Base-by-base conservation (phyloP, 1,140 invertebrate genomes). In the Leptopilina clavipes region DNA sequence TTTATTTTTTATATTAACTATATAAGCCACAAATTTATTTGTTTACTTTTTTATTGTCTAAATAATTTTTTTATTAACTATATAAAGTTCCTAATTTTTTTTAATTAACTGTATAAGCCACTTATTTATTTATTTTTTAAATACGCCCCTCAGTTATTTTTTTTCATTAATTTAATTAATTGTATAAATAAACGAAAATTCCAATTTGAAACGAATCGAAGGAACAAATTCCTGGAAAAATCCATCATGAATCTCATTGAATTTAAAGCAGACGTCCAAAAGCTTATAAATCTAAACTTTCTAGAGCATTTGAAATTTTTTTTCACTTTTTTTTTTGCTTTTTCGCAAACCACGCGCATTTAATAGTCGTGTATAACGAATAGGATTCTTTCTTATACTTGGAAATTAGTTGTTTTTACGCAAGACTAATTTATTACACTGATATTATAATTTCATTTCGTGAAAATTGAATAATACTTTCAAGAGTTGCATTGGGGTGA, bases 231-330 rank as follows among this genome's bases (percentile, higher is more conserved):
- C 7, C 6, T 48, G n/a, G n/a, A 48, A 48, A 48, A 48, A 48
- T 14, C 44, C 44, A 31, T 31, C n/a, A n/a, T 48, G 44, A 48
- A 48, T 48, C 44, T n/a, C 25, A 31, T 48, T 48, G 44, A 48
- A 48, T 48, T 48, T 48, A 14, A 12, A 48, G 3, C 6, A 48
- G 11, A 48, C 44, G 6, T 48, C n/a, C 44, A 48, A 48, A n/a
- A 14, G 44, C 44, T 48, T 5, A 48, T 48, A 48, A 48, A 48
- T 48, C 44, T 48, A 48, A n/a, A 48, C 44, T 48, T 48, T 48
- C 44, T 48, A 48, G 44, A 48, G 44, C 44, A 48, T 48, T 48
- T 48, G 44, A 17, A 17, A 2, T 31, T 31, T 31, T 31, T 31
- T 31, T 31, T 31, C 37, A 9, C 7, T 40, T 40, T 52, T 52